Base-by-base conservation (phyloP, 2,888 invertebrate genomes). In the Dascillus cervinus region DNA sequence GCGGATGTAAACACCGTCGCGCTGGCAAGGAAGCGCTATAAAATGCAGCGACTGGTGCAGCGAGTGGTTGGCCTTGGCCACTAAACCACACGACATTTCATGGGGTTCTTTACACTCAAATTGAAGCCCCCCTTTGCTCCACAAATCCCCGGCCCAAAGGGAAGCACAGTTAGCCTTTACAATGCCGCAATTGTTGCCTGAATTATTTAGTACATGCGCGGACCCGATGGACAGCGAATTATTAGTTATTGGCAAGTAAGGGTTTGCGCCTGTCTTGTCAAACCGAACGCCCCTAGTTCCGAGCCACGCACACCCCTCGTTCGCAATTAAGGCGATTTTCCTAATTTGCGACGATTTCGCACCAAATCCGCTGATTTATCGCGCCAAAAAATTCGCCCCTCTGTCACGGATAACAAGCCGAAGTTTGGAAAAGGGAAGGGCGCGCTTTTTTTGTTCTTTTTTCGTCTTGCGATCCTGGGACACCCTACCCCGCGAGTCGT, bases 1-100 rank as follows among this genome's bases (percentile, higher is more conserved):
- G 50, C 47, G 49, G 47, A 50, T 49, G 47, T 49, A 49, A 49
- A 48, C 41, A 44, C 41, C 32, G 35, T 31, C 34, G 29, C 34
- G 25, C 31, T 35, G 24, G 37, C 36, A 42, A 53, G 54, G 53
- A 53, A 53, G 47, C 55, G 51, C 50, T 55, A 55, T 56, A 56
- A 56, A 57, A 57, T 53, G 52, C 55, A 51, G 48, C 49, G 47
- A 49, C 49, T 39, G 43, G 39, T 46, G 44, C 48, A 53, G 42
- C 41, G 43, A 53, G 54, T 56, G 49, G 56, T 55, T 54, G 57
- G 54, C 60, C 58, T 58, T 58, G 58, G 55, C 56, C 56, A 55
- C 52, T 37, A 54, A 52, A 53, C 46, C 51, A 52, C 53, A 47
- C 50, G 51, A 54, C 54, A 52, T 49, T 52, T 51, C 50, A 38